Base-by-base conservation (phyloP, 2,888 invertebrate genomes). In the Nephrotoma guestfalica region DNA sequence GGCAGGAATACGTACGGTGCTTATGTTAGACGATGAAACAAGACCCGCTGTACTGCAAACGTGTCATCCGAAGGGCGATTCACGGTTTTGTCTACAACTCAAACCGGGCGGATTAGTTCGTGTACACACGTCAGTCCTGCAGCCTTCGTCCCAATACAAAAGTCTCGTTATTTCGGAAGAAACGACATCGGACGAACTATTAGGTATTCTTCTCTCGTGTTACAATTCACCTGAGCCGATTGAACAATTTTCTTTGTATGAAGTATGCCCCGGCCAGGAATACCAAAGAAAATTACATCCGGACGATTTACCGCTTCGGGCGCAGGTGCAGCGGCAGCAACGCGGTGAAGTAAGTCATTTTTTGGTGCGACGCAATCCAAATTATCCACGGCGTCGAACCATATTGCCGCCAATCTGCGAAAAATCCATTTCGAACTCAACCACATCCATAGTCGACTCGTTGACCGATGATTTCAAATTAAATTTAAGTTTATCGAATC, bases 31-130 rank as follows among this genome's bases (percentile, higher is more conserved):
- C 89, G 97, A 97, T 88, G 96, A 97, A 89, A 96, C 97, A 0
- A 93, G 97, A 87, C 98, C 98, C 0, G 97, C 98, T 0, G 97
- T 97, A 87, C 92, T 98, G 87, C 97, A 98, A 92, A 96, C 97
- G 30, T 98, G 98, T 90, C 98, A 98, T 92, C 98, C 98, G 1
- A 95, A 95, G 90, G 97, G 98, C 88, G 97, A 98, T 92, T 97
- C 97, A 85, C 95, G 95, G 91, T 97, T 98, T 92, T 96, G 96
- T 86, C 93, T 98, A 87, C 96, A 97, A 92, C 96, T 96, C 90
- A 94, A 96, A 88, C 95, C 96, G 5, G 97, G 98, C 45, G 97
- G 97, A n/a, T 93, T 98, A 88, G 96, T 98, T 88, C 96, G 97
- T 92, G 96, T 98, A 87, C 96, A 97, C 93, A 98, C 98, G 91